Conservation (phyloP, 2,113 vertebrate species). For the Platichthys stellatus region DNA sequence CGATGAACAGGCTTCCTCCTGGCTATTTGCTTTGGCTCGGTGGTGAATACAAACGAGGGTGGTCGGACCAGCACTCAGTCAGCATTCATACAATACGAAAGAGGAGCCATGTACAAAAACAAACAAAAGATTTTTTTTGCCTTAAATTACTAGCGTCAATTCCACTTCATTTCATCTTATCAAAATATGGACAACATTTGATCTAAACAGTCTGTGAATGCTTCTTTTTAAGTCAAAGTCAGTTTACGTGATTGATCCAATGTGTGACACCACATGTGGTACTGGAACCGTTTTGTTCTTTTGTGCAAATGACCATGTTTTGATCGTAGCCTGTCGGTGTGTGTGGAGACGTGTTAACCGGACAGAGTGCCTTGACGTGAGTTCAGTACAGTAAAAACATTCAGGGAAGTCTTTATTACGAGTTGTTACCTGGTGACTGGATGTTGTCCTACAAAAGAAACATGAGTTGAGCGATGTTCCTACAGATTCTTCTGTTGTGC, state of each 20-base stretch:
- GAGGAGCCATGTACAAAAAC: neutral
- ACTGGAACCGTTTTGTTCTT: neutral
- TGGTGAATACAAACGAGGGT: neutral
- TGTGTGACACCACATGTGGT: neutral
- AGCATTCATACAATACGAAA: neutral
- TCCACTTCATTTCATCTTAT: no score
- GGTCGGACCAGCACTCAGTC: neutral
- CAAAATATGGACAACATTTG: neutral
- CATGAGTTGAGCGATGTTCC: constrained; percentile 2
- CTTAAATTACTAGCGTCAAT: no score
- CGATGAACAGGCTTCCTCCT: neutral
- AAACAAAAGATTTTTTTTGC: no score
- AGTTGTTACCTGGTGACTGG: constrained; percentile 23
- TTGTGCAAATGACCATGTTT: constrained; percentile 14
- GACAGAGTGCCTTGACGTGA: constrained; percentile 78
- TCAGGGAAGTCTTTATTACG: constrained; percentile 59
- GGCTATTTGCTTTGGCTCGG: neutral
- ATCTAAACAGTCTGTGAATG: no score
- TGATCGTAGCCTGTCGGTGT: constrained; percentile 20
- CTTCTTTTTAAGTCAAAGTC: neutral
- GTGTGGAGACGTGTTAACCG: constrained; percentile 23
- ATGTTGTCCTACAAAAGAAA: constrained; percentile 17
- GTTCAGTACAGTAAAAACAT: constrained; percentile 34
- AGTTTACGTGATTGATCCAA: neutral
- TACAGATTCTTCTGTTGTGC: neutral